Evolutionary conservation across 2,797 vertebrate genomes (phyloP).

Genomic region (Etheostoma nigrum): DNA sequence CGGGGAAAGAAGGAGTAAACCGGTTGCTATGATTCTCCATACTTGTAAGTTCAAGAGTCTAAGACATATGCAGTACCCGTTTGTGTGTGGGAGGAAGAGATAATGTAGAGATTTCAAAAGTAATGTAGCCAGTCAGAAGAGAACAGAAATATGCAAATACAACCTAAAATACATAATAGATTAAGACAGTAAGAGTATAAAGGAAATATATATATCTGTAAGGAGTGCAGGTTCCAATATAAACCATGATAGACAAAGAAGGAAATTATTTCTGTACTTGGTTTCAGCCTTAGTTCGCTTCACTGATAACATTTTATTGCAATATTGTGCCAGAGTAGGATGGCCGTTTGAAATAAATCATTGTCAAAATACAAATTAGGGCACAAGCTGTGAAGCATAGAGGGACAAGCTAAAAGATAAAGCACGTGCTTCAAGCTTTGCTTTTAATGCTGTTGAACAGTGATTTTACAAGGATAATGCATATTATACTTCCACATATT

Average conservation of each 20-base stretch:
- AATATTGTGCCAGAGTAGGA: neutral
- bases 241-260: constrained; percentile 12
- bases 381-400: constrained; percentile 2
- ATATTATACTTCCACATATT: neutral
- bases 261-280: constrained; percentile 19
- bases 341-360: constrained; percentile 28
- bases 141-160: neutral
- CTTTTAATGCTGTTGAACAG: neutral
- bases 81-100: neutral
- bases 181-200: constrained; percentile 1
- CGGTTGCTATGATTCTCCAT: constrained; percentile 74
- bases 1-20: constrained; percentile 82
- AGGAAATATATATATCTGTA: neutral
- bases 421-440: neutral
- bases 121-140: neutral
- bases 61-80: neutral
- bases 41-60: constrained; percentile 82
- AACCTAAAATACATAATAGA: constrained; percentile 2
- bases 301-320: constrained; percentile 29
- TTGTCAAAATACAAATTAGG: constrained; percentile 14
- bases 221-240: neutral
- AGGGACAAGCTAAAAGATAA: constrained; percentile 2
- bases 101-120: neutral
- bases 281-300: constrained; percentile 15
- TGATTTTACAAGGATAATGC: neutral